phyloP scores from a whole-genome alignment of 2,113 vertebrate genomes.

The Gavialis gangeticus region DNA sequence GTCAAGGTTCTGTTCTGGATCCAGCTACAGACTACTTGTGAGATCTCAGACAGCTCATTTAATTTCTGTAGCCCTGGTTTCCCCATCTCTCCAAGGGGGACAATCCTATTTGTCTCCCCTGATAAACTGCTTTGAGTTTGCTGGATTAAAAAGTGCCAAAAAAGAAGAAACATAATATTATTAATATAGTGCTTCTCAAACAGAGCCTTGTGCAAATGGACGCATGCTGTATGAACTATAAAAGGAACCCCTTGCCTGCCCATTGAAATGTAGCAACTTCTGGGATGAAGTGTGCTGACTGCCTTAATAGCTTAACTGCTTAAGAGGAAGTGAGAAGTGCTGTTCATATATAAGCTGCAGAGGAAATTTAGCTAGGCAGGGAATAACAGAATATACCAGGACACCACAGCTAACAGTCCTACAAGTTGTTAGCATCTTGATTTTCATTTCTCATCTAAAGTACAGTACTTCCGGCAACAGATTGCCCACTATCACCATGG shows the following conservation, averaged over 20 bases:
- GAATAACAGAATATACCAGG: background rate
- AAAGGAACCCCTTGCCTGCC: too few species aligned
- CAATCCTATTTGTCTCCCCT: background rate
- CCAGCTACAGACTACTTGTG: background rate
- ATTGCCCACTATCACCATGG: background rate
- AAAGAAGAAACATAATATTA: fast-evolving
- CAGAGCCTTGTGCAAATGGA: background rate
- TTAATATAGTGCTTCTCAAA: background rate
- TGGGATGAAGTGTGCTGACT: fast-evolving
- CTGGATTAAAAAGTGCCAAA: background rate
- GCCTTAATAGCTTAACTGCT: background rate
- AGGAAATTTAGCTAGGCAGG: background rate
- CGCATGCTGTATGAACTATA: too few species aligned
- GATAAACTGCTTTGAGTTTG: background rate
- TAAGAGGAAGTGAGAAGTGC: background rate
- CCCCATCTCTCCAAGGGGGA: background rate
- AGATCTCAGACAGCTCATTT: background rate
- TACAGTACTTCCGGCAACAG: fast-evolving
- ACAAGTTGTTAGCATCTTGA: background rate
- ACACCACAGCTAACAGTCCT: too few species aligned
- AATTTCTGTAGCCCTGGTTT: background rate
- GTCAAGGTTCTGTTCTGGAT: background rate
- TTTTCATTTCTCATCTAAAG: background rate
- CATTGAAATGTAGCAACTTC: background rate
- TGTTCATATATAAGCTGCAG: background rate